Base-by-base conservation (phyloP, 1,140 invertebrate species). In the Chrysoperla carnea region DNA sequence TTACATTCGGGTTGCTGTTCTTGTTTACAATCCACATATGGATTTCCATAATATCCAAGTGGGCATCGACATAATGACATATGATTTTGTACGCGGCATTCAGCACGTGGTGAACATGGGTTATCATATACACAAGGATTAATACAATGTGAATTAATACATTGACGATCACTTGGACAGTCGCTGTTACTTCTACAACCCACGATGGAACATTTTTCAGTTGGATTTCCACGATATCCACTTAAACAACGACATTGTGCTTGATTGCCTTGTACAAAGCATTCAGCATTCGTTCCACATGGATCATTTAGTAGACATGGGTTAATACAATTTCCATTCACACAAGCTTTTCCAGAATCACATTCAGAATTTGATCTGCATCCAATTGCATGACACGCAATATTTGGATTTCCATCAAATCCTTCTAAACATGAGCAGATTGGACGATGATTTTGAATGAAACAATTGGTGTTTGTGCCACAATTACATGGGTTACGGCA, bases 181-280 rank as follows among this genome's bases (percentile, higher is more conserved):
- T 93, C 88, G 44, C 81, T 81, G 57, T 90, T 87, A 42, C 81
- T 81, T 50, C 76, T 73, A 63, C 89, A 93, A n/a, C 86, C 89
- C 36, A 91, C 75, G 6, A 83, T 69, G 43, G 71, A 67, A 52
- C 87, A 91, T 41, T 76, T 72, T 14, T 75, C 71, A 44, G 74
- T 73, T 2, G 85, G 76, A 63, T 91, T 81, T 33, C 86, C 85
- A 48, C 83, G 70, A 50, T 81, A 86, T 37, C 87, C 86, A 46
- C 75, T 71, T 7, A 71, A 64, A 53, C 88, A 93, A 39, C 78
- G 71, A 58, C 88, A 93, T 48, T 83, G 69, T 1, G 85, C 74
- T 7, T 68, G 62, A 50, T 84, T 87, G 43, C 76, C 73, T 46
- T 74, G 69, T 1, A 80, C 76, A 49, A 74, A 79, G 59, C 88